These are phyloP conservation scores for Myotis planiceps DNA, from an alignment of 2,797 vertebrate genomes.

Conservation along the genomic window DNA sequence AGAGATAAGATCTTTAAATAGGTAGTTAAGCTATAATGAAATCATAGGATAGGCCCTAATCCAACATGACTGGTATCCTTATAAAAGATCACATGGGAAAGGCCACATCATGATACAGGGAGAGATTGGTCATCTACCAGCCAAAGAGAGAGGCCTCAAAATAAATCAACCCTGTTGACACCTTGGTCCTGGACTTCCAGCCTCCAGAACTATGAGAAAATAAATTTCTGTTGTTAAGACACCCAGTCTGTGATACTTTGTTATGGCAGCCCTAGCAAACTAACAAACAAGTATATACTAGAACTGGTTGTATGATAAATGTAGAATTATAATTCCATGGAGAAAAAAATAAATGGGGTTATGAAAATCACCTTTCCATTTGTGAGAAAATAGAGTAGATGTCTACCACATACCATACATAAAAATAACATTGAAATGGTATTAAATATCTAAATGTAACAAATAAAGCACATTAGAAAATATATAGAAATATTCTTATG, in stretches of 20 bases:
- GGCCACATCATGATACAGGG: not conserved
- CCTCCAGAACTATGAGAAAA: not conserved
- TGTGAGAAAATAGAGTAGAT: not conserved
- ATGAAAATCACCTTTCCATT: not conserved
- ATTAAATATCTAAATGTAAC: not conserved
- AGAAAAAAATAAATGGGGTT: not conserved
- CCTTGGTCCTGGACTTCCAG: not conserved
- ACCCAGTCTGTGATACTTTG: not conserved
- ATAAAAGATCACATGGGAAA: not conserved
- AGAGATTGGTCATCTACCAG: not conserved
- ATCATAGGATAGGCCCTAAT: not conserved
- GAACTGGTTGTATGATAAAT: not conserved
- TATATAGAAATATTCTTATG: not conserved
- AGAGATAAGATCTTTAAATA: not conserved
- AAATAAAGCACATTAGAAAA: not conserved
- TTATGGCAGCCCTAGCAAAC: not conserved
- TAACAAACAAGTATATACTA: not conserved
- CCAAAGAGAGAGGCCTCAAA: not conserved
- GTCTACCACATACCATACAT: not conserved
- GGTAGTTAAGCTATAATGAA: not conserved
- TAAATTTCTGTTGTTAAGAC: not conserved
- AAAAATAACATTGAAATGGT: not conserved
- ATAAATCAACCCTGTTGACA: not conserved
- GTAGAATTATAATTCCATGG: not conserved
- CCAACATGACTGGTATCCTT: not conserved